Percentiles rank a stretch among this genome's conserved stretches.
These are phyloP conservation scores for Formicarius rufipectus DNA, from an alignment of 2,113 vertebrate genomes.

Conservation along the genomic window DNA sequence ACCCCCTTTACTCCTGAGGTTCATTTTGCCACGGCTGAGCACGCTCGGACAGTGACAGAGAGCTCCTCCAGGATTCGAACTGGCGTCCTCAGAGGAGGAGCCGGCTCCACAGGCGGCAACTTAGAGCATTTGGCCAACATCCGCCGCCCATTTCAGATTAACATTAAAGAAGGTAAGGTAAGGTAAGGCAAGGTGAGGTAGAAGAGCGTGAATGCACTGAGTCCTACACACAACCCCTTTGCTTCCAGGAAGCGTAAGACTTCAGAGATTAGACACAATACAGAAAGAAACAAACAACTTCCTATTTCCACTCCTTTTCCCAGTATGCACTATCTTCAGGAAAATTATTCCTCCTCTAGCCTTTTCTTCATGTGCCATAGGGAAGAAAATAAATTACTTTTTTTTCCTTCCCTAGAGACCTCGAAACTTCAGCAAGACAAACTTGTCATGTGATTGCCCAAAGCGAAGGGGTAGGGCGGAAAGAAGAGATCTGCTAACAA, in stretches of 20 bases:
- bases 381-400: not conserved
- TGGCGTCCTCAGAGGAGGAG: no score
- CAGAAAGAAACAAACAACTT: not conserved
- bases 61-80: no score
- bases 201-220: not conserved
- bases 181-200: not conserved
- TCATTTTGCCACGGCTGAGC: no score
- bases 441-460: not conserved
- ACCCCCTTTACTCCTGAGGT: no score
- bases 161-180: no score
- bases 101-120: no score
- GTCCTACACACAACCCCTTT: not conserved
- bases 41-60: no score
- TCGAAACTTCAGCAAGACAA: not conserved
- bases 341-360: not conserved
- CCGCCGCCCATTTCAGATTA: no score
- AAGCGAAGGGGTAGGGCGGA: not conserved
- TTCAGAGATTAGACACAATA: not conserved
- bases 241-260: not conserved
- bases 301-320: not conserved
- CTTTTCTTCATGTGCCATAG: not conserved
- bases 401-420: not conserved
- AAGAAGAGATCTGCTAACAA: not conserved
- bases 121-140: no score
- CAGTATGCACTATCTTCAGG: not conserved